These are phyloP conservation scores for Pangasius krempfi DNA, from an alignment of 2,797 vertebrate genomes.

Conservation along the genomic window DNA sequence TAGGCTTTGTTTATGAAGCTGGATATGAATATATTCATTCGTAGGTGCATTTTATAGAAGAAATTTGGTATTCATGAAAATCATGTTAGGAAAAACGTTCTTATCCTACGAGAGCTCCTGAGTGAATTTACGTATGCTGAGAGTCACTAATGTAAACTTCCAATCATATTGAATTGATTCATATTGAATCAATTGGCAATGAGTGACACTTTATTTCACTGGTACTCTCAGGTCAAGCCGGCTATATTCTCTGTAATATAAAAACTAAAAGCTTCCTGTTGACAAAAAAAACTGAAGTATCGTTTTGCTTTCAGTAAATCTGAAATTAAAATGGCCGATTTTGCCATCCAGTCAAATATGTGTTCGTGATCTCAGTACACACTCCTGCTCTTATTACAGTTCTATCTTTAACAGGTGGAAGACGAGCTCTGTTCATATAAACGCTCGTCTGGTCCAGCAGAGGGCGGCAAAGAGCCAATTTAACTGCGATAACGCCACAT, in stretches of 20 bases:
- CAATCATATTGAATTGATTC: not conserved
- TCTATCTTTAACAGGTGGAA: not conserved
- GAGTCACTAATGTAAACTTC: not conserved
- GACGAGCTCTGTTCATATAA: not conserved
- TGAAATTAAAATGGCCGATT: not conserved
- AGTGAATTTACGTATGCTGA: not conserved
- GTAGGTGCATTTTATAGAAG: not conserved
- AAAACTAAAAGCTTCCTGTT: not conserved
- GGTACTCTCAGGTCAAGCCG: not conserved
- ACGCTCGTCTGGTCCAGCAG: conserved; percentile 35
- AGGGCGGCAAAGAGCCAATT: conserved; percentile 29
- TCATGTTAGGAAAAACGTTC: not conserved
- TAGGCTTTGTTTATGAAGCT: not conserved
- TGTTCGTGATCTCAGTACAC: not conserved
- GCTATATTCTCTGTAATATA: not conserved
- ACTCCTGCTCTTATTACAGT: not conserved
- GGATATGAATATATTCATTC: not conserved
- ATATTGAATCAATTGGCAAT: not conserved
- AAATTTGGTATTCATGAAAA: not conserved
- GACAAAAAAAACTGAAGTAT: not conserved
- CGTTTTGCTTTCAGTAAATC: not conserved
- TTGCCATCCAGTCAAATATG: not conserved
- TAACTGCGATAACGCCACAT: not conserved
- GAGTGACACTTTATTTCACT: not conserved
- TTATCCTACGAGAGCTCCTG: not conserved